Percentiles rank a stretch among this genome's conserved stretches.
These are phyloP conservation scores for Tapirus indicus DNA, from an alignment of 2,797 vertebrate genomes.

Conservation along the genomic window DNA sequence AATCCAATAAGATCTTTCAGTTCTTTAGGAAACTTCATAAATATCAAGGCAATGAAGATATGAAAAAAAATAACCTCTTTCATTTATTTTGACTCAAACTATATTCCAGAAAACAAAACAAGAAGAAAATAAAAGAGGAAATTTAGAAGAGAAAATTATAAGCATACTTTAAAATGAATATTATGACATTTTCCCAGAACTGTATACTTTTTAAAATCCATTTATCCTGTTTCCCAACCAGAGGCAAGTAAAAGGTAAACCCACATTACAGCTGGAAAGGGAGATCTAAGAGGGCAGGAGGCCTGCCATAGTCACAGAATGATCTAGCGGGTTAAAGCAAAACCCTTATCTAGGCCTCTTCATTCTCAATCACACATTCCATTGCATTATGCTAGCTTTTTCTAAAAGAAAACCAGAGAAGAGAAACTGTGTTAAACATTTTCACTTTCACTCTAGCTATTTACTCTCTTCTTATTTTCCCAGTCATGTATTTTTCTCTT, in stretches of 20 bases:
- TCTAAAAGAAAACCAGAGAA: background rate
- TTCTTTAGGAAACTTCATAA: background rate
- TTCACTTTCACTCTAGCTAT: background rate
- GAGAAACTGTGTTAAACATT: background rate
- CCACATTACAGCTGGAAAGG: background rate
- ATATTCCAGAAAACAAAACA: conserved; percentile 26
- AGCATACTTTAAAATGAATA: background rate
- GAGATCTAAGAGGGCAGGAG: background rate
- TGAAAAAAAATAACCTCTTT: background rate
- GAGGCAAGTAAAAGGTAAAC: background rate
- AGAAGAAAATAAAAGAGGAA: background rate
- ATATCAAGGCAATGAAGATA: background rate
- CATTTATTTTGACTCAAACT: background rate
- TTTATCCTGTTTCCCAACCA: background rate
- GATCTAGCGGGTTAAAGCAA: background rate
- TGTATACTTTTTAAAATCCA: background rate
- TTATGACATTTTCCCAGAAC: background rate
- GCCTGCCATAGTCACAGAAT: background rate
- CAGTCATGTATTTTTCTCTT: background rate
- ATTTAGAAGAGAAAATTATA: background rate
- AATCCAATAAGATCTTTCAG: background rate
- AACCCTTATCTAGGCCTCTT: background rate
- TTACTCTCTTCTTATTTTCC: background rate
- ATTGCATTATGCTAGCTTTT: background rate
- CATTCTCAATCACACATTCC: background rate